Conservation (phyloP, 2,797 vertebrate genomes). For the Enteromius viviparus region DNA sequence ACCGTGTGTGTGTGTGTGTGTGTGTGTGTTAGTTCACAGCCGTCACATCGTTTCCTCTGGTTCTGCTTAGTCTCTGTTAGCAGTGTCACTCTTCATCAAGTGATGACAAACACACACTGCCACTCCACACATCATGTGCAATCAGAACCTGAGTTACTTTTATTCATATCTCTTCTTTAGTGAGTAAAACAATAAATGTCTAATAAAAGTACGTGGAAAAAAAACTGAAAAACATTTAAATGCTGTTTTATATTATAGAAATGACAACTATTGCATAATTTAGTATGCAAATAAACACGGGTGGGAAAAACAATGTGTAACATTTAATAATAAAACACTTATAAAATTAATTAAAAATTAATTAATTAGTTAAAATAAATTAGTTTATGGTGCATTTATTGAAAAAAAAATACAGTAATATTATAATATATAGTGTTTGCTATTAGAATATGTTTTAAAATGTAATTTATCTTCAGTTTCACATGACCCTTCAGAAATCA, state of each 20-base stretch:
- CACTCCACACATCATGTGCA: conserved; percentile 1
- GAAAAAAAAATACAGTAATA: not conserved
- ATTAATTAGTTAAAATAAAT: not conserved
- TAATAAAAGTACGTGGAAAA: not conserved
- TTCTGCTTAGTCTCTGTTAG: conserved; percentile 31
- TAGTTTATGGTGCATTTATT: not conserved
- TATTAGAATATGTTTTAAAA: not conserved
- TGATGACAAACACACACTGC: conserved; percentile 28
- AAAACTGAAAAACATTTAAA: not conserved
- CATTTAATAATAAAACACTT: not conserved
- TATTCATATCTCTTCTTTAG: not conserved
- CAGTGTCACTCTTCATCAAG: conserved; percentile 29
- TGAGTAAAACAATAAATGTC: not conserved
- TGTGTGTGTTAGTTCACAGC: conserved; percentile 10
- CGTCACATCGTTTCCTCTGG: conserved; percentile 37
- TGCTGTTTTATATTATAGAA: not conserved
- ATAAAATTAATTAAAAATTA: not conserved
- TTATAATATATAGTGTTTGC: not conserved
- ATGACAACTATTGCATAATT: not conserved
- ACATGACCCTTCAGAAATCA: not conserved
- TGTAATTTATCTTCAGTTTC: not conserved
- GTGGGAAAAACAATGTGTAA: not conserved
- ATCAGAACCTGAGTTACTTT: not conserved
- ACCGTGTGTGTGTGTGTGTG: not conserved
- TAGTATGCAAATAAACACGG: not conserved